A percentile compares a stretch with the other conserved stretches of the same genome.
These are phyloP conservation scores for Argentina silus DNA, from an alignment of 2,797 vertebrate species.

Conservation along the genomic window DNA sequence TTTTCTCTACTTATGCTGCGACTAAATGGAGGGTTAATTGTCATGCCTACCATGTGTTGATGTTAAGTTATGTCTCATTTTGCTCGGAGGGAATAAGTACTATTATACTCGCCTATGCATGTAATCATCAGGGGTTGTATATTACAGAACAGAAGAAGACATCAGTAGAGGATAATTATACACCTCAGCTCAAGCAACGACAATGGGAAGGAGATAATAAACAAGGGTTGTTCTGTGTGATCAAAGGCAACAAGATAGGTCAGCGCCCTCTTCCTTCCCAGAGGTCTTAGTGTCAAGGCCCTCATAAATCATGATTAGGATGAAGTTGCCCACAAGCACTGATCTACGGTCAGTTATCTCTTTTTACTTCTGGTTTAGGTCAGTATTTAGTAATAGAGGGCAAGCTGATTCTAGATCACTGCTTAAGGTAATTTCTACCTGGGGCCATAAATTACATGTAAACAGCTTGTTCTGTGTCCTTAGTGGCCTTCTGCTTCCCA, in stretches of 20 bases:
- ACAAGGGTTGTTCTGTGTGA: not conserved
- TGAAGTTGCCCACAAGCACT: not conserved
- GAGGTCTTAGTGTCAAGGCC: constrained; percentile 20
- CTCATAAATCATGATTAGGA: constrained; percentile 22
- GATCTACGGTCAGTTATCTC: not conserved
- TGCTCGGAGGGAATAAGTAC: too few relatives aligned
- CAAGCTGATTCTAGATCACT: not conserved
- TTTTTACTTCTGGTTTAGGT: not conserved
- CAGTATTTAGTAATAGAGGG: not conserved
- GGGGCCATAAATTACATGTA: constrained; percentile 17
- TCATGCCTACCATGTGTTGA: not conserved
- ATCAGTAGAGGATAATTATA: constrained; percentile 8
- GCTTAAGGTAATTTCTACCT: not conserved
- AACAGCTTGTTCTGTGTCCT: constrained; percentile 37
- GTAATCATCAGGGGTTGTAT: constrained; percentile 8
- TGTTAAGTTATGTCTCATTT: not conserved
- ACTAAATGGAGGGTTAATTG: not conserved
- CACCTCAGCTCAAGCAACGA: not conserved
- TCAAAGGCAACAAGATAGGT: not conserved
- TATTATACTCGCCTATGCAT: constrained; percentile 14
- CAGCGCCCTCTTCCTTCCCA: not conserved
- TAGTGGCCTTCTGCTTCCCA: constrained; percentile 29
- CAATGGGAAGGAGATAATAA: not conserved
- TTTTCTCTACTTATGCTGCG: too few relatives aligned
- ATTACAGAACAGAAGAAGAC: constrained; percentile 28